Base-by-base conservation (phyloP, 2,797 vertebrate genomes). In the Astyanax mexicanus region DNA sequence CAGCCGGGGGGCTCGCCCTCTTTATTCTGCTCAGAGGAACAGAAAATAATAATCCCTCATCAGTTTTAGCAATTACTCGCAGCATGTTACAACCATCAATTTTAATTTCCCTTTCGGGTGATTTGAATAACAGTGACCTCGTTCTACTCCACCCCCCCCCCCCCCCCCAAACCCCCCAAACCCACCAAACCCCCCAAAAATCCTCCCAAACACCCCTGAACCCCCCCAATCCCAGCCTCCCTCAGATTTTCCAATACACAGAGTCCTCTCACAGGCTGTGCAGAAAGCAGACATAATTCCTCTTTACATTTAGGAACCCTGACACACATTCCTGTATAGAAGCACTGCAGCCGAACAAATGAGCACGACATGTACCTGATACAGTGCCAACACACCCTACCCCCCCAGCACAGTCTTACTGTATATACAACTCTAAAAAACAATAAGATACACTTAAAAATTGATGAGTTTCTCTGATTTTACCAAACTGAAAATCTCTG, bases 41-140 rank as follows among this genome's bases (percentile, higher is more conserved):
- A 81, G 65, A 80, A 80, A 72, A 82, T 75, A 79, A 77, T 62
- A 74, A 71, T 74, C 64, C 77, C 75, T 64, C 75, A 60, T 75
- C 74, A 67, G 73, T 74, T 77, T 76, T 71, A 71, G 51, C 66
- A 80, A 79, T 78, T 81, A 81, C 68, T 67, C 37, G 40, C 64
- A 68, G 40, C 64, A 68, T 77, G 55, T 70, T 74, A 70, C 71
- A 79, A 78, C 61, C 69, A 79, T 86, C 52, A 44, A 67, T 81
- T 78, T 81, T 80, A 49, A 83, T 84, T 83, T 83, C 75, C 73
- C 57, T 47, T 79, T 66, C 55, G 52, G 55, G 49, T 80, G 65
- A 71, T 55, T 69, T 73, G 52, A 47, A 47, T 62, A 68, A 61
- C 58, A 66, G 80, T 72, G 42, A 79, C 73, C 47, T 74, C 67